Percentiles rank a stretch among this genome's conserved stretches.
phyloP scores from a whole-genome alignment of 2,797 vertebrate genomes.

The Pteropus rufus region DNA sequence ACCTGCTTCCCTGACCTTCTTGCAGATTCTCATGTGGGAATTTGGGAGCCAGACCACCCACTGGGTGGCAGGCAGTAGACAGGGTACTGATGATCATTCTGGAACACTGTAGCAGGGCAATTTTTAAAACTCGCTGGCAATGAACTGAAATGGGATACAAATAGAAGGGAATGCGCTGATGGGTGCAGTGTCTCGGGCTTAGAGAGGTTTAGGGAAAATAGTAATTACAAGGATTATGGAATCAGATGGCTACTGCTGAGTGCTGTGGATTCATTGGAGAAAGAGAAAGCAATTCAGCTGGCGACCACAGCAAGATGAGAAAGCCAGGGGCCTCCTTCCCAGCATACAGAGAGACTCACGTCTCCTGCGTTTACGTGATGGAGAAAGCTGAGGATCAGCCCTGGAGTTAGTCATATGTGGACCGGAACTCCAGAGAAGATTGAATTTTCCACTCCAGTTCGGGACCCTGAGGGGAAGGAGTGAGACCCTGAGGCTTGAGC shows the following conservation, averaged over 20 bases:
- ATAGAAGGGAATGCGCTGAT: not conserved
- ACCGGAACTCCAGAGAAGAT: not conserved
- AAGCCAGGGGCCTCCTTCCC: not conserved
- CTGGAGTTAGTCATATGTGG: not conserved
- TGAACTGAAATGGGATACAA: not conserved
- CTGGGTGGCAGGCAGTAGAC: not conserved
- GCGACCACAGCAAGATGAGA: no score
- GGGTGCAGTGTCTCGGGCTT: not conserved
- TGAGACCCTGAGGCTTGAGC: not conserved
- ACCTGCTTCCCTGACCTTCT: not conserved
- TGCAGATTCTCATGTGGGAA: not conserved
- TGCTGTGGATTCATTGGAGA: not conserved
- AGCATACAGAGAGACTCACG: not conserved
- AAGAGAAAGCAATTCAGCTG: not conserved
- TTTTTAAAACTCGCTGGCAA: not conserved
- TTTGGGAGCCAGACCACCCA: not conserved
- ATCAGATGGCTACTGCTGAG: not conserved
- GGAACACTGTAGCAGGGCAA: rapidly evolving
- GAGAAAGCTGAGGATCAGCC: not conserved
- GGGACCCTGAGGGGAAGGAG: not conserved
- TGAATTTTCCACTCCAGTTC: not conserved
- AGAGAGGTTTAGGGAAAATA: not conserved
- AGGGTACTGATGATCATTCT: not conserved
- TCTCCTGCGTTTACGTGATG: not conserved
- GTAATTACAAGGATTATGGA: not conserved